A percentile compares a stretch with the other conserved stretches of the same genome.
These are phyloP conservation scores for Lepidonotus clava DNA, from an alignment of 2,888 invertebrate species.

Conservation along the genomic window DNA sequence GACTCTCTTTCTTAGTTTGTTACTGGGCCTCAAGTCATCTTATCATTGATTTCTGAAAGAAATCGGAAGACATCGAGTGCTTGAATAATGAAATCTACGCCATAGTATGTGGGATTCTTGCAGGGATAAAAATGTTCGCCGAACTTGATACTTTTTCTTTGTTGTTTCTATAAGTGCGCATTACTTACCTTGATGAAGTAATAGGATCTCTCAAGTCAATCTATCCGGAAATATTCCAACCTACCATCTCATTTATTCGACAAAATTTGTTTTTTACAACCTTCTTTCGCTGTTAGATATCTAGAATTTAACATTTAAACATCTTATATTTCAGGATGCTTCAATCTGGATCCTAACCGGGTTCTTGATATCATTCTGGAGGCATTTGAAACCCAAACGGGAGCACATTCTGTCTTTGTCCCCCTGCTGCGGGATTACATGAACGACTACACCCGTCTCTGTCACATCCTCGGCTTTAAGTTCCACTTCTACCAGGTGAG, in stretches of 20 bases:
- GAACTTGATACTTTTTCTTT: not conserved
- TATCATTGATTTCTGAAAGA: too few species aligned
- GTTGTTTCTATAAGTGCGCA: too few species aligned
- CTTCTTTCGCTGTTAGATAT: not conserved
- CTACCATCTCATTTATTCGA: not conserved
- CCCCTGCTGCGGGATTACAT: slow-evolving; percentile 92
- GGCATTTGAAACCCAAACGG: slow-evolving; percentile 90
- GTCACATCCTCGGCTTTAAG: slow-evolving; percentile 97
- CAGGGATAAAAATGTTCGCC: not conserved
- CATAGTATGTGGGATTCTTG: not conserved
- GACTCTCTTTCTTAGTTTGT: too few species aligned
- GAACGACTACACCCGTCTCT: slow-evolving; percentile 92
- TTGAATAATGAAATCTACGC: too few species aligned
- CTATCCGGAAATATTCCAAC: not conserved
- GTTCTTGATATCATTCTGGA: slow-evolving; percentile 97
- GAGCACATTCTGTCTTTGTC: slow-evolving; percentile 87
- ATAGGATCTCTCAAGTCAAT: not conserved
- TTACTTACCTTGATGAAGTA: not conserved
- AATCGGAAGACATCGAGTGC: too few species aligned
- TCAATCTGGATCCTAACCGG: slow-evolving; percentile 98
- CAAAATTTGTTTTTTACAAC: not conserved
- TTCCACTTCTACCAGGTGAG: slow-evolving; percentile 84
- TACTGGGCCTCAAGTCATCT: too few species aligned
- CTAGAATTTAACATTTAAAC: not conserved
- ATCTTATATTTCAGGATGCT: slow-evolving; percentile 86